Evolutionary conservation across 2,113 vertebrate species (phyloP).

Genomic region (Rattus rattus): DNA sequence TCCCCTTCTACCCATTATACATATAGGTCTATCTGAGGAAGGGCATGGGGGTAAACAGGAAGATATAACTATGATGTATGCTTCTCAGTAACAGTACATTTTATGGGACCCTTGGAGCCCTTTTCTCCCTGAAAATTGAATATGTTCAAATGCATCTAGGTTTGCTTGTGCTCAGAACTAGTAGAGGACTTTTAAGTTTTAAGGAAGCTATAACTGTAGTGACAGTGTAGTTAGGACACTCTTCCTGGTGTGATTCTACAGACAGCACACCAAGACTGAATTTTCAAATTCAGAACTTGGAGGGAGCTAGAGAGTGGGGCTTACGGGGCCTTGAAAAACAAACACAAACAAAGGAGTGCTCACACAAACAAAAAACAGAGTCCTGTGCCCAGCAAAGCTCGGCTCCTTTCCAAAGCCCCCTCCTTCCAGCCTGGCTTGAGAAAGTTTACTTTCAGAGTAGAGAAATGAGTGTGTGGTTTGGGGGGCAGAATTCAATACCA

Average conservation of each 20-base stretch:
- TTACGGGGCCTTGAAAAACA: not conserved
- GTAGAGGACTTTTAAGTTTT: conserved; percentile 5
- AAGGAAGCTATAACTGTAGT: not conserved
- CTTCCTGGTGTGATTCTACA: not conserved
- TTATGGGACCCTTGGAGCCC: not conserved
- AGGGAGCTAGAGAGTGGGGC: not conserved
- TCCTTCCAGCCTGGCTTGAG: conserved; percentile 82
- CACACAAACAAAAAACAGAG: conserved; percentile 50
- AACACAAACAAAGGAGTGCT: conserved; percentile 36
- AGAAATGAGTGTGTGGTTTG: conserved; percentile 86
- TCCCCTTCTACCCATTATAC: not conserved
- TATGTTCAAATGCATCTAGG: not conserved
- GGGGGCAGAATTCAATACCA: conserved; percentile 83
- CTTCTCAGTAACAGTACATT: not conserved
- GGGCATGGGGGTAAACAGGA: not conserved
- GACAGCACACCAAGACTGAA: not conserved
- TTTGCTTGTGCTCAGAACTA: not conserved
- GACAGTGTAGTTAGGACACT: not conserved
- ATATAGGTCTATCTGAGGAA: not conserved
- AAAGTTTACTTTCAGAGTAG: conserved; percentile 88
- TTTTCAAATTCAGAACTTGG: not conserved
- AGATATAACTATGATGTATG: not conserved
- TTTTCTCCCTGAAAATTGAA: not conserved
- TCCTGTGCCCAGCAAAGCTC: not conserved
- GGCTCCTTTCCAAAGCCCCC: no score